Conservation (phyloP, 1,140 invertebrate species). For the Lepeophtheirus salmonis region DNA sequence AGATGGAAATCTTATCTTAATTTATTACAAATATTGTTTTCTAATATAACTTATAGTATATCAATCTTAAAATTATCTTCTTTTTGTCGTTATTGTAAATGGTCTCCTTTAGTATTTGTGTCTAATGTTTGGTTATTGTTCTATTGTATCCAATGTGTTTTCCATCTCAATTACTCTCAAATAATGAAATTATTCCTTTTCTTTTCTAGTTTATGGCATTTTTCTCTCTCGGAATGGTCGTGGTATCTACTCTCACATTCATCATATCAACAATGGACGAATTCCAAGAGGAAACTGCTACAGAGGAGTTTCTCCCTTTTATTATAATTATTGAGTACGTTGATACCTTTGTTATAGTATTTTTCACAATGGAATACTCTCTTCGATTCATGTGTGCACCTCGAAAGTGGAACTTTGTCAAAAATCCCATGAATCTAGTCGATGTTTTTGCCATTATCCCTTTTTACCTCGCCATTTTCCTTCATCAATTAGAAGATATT, state of each 20-base stretch:
- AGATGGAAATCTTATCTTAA: too few species aligned
- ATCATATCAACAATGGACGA: constrained; percentile 18
- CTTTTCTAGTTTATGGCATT: constrained; percentile 13
- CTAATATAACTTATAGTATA: too few species aligned
- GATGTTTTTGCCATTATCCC: constrained; percentile 17
- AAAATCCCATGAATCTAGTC: constrained; percentile 16
- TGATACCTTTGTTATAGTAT: constrained; percentile 15
- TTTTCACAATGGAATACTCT: constrained; percentile 17
- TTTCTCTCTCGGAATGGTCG: constrained; percentile 14
- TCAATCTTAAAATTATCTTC: too few species aligned
- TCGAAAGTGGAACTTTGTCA: constrained; percentile 14
- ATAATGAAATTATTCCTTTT: too few species aligned
- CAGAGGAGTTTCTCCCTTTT: constrained; percentile 1
- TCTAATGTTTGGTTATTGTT: too few species aligned
- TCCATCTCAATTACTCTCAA: too few species aligned
- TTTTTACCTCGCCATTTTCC: constrained; percentile 15
- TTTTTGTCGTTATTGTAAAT: too few species aligned
- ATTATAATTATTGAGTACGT: neutral
- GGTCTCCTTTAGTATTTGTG: too few species aligned
- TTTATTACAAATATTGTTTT: too few species aligned
- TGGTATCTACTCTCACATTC: constrained; percentile 16
- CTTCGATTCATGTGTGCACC: constrained; percentile 5
- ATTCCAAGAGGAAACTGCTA: constrained; percentile 3
- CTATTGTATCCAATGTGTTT: too few species aligned
- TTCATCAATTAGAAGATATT: constrained; percentile 12